Percentiles rank a stretch among this genome's conserved stretches.
Conservation (phyloP, 2,113 vertebrate genomes). For the Tautogolabrus adspersus region DNA sequence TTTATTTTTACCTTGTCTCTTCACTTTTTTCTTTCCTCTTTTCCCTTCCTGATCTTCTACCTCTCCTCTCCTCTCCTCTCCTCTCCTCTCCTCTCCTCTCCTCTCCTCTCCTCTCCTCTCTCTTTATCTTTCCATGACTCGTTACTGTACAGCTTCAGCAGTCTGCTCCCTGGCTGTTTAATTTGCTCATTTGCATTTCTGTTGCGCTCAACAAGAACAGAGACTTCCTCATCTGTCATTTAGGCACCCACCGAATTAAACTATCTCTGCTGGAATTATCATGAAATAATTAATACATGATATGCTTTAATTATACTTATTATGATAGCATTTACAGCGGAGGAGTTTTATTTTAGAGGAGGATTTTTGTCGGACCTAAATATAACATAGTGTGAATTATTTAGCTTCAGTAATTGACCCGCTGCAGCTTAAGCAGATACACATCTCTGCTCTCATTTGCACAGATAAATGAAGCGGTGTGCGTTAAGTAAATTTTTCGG, state of each 20-base stretch:
- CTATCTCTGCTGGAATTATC: constrained; percentile 47
- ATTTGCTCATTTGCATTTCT: constrained; percentile 56
- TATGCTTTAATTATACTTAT: constrained; percentile 67
- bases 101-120: constrained; percentile 13
- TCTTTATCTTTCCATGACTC: background rate
- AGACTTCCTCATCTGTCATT: constrained; percentile 24
- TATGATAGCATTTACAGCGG: constrained; percentile 50
- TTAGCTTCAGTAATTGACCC: constrained; percentile 75
- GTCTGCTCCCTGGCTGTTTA: constrained; percentile 13
- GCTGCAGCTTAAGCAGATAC: constrained; percentile 75
- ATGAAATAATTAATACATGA: constrained; percentile 57
- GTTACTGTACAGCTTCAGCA: background rate
- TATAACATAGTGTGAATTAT: constrained; percentile 75
- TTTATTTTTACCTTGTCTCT: constrained; percentile 7
- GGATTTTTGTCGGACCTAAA: constrained; percentile 59
- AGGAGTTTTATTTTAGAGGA: constrained; percentile 19
- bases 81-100: background rate
- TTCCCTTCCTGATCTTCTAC: constrained; percentile 52
- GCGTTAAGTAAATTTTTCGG: constrained; percentile 72
- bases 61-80: constrained; percentile 66
- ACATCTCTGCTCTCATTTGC: constrained; percentile 72
- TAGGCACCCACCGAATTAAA: constrained; percentile 39
- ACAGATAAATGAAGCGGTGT: constrained; percentile 70
- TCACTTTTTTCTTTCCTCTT: constrained; percentile 51
- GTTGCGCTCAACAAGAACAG: constrained; percentile 5